Evolutionary conservation across 2,113 vertebrate genomes (phyloP), one percentile per base, ranked within the genome.

Genomic region (Gymnogyps californianus): DNA sequence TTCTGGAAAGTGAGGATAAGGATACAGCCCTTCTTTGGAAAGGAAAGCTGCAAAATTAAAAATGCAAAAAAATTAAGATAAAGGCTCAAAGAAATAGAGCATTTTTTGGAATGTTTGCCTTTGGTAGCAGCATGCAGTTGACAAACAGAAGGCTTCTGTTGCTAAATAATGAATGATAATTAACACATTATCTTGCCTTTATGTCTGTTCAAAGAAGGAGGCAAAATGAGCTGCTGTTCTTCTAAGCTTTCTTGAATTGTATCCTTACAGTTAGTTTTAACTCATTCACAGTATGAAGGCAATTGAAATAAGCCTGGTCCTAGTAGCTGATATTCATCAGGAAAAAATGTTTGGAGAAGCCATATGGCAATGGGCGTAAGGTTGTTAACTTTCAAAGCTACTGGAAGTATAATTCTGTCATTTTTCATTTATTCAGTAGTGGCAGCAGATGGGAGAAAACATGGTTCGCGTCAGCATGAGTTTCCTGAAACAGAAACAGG

Each of bases 371-470:
- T 8, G 32, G 95, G 93, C 49, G 76, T 97, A 97, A 97, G 97
- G 96, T 96, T 97, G 96, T 96, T 98, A 96, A 96, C 88, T 97
- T 97, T 91, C 92, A 96, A 95, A 97, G 96, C 96, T 96, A 96
- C 94, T 97, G 91, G 95, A 97, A 97, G 95, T 97, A 94, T 92
- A 96, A 96, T 98, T 95, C 97, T 98, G 97, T 97, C 97, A 96
- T 97, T 95, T 97, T 97, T 97, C 93, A 97, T 98, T 97, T 98
- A 97, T 95, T 97, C 93, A 94, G 71, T 94, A 93, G 94, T 91
- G 94, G 91, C 67, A 81, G 97, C 97, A 97, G 96, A 96, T 97
- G 96, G 97, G 82, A 97, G 76, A 96, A 97, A 97, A 98, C 97
- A 98, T 97, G 97, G 83, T 97, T 97, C 94, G 83, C 83, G 96